A percentile compares a stretch with the other conserved stretches of the same genome.
Conservation (phyloP, 1,140 invertebrate genomes). For the Temnothorax curvispinosus region DNA sequence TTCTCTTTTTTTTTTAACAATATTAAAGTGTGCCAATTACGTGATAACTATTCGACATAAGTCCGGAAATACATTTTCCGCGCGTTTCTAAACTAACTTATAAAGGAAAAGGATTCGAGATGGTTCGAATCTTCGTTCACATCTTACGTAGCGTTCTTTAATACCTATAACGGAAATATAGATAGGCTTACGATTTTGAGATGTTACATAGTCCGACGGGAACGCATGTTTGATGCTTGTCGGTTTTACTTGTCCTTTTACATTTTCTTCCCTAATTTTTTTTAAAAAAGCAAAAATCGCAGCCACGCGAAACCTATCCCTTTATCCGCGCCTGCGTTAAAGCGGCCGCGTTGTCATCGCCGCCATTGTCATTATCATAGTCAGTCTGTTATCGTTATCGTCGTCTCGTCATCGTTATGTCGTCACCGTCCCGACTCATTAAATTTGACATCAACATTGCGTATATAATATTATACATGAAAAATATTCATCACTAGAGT, state of each 20-base stretch:
- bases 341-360: conserved; percentile 34
- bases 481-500: conserved; percentile 23
- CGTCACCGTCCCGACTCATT: background rate
- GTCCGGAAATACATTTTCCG: conserved; percentile 21
- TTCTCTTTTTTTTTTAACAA: conserved; percentile 36
- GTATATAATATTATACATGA: conserved; percentile 18
- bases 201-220: conserved; percentile 5
- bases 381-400: background rate
- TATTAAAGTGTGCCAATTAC: conserved; percentile 43
- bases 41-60: conserved; percentile 29
- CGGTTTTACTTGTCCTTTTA: background rate
- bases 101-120: conserved; percentile 22
- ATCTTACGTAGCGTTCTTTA: conserved; percentile 33
- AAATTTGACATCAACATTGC: conserved; percentile 3
- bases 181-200: conserved; percentile 12
- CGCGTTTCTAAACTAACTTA: conserved; percentile 43
- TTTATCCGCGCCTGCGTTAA: conserved; percentile 50
- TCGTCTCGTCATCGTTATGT: background rate
- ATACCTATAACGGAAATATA: conserved; percentile 43
- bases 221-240: background rate
- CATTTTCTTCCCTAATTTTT: background rate
- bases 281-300: conserved; percentile 27
- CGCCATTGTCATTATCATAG: conserved; percentile 5
- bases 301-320: conserved; percentile 60
- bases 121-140: conserved; percentile 11